These are phyloP conservation scores for Oophaga pumilio DNA, from an alignment of 2,113 vertebrate genomes.

Conservation along the genomic window DNA sequence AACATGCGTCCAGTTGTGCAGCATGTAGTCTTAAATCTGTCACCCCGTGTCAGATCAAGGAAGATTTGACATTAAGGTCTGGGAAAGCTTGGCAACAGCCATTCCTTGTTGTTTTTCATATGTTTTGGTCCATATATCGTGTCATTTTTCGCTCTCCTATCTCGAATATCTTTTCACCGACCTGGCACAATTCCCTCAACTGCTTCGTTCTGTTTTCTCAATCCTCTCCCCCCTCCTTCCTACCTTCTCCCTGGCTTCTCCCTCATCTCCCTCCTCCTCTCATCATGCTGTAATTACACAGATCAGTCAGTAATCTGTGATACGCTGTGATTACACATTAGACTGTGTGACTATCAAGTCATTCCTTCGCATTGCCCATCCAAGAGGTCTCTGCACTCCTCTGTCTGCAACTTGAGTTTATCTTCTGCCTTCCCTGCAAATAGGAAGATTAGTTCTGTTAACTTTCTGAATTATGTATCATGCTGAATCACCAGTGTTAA, in stretches of 20 bases:
- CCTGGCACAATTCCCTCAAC: neutral
- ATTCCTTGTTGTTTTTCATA: neutral
- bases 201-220: conserved; percentile 3
- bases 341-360: conserved; percentile 54
- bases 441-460: conserved; percentile 34
- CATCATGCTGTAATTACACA: conserved; percentile 58
- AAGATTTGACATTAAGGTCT: neutral
- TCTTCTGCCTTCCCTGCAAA: conserved; percentile 27
- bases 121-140: neutral
- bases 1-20: neutral
- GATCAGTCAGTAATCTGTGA: conserved; percentile 58
- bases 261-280: conserved; percentile 41
- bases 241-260: conserved; percentile 22
- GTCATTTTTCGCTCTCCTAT: neutral
- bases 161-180: neutral
- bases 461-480: conserved; percentile 37
- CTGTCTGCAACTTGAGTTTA: conserved; percentile 14
- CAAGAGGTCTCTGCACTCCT: conserved; percentile 43
- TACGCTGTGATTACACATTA: conserved; percentile 59
- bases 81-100: neutral
- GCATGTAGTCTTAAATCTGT: neutral
- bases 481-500: conserved; percentile 29
- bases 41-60: neutral
- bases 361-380: conserved; percentile 45
- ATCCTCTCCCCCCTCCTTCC: conserved; percentile 19